Base-by-base conservation (phyloP, 2,797 vertebrate genomes). In the Enteromius mattozi region DNA sequence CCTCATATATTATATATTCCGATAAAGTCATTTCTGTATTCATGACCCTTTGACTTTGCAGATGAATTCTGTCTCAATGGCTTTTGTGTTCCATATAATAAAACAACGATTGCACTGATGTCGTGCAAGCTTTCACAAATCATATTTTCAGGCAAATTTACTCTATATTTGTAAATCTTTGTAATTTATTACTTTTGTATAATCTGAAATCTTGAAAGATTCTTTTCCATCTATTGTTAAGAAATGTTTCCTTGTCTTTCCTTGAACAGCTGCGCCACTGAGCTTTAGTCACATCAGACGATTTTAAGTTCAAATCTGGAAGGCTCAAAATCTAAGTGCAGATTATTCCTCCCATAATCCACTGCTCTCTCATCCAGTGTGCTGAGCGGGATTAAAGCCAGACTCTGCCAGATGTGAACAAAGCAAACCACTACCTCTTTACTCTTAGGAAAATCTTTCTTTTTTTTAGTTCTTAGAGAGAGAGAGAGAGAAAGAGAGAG, bases 301-400 rank as follows among this genome's bases (percentile, higher is more conserved):
- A 84, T 86, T 88, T 82, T 84, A 75, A 85, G 80, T 83, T 68
- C 17, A 79, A 72, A 80, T 86, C 85, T 82, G 66, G 71, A 85
- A 82, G 85, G 85, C 85, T 85, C 79, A 86, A 88, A 86, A 85
- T 89, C 82, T 85, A 88, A 88, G 17, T 88, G 69, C 83, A 87
- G 88, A 88, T 88, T 87, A 87, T 80, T 89, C 86, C 61, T 42
- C 77, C 74, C 72, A 78, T 82, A 78, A 87, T 85, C 84, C 86
- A 70, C 77, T 72, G 78, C 86, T 86, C 81, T 88, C 81, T 83
- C 69, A 80, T 70, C 78, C 71, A 27, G 63, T 80, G 72, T 85
- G 81, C 59, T 30, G 68, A 78, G 63, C 37, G 30, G 78, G 87
- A 89, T 89, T 89, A 89, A 68, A 81, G 42, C 51, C 33, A 83